phyloP scores from a whole-genome alignment of 2,113 vertebrate genomes.

The Saccopteryx leptura region DNA sequence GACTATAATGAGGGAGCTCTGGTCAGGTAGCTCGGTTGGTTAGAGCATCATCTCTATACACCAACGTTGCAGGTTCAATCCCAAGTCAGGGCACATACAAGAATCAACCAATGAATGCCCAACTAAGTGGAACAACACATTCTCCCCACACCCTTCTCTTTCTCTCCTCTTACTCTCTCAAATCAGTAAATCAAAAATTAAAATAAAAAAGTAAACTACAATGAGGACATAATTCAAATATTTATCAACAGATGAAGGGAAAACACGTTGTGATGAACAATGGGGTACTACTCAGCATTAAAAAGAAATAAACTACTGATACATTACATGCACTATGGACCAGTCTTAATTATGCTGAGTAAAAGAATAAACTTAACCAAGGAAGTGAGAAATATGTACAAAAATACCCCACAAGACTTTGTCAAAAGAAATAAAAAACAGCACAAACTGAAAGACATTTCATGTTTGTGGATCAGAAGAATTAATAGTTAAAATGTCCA shows the following conservation, averaged over 20 bases:
- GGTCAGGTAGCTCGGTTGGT: too few relatives aligned
- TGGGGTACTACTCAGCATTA: background rate
- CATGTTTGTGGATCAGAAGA: background rate
- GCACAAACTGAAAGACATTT: background rate
- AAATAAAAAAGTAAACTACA: background rate
- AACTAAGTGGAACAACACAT: too few relatives aligned
- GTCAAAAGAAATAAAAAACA: background rate
- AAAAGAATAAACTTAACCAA: conserved; percentile 18
- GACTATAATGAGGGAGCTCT: background rate
- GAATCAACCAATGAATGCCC: too few relatives aligned
- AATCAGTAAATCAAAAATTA: too few relatives aligned
- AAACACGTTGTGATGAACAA: background rate
- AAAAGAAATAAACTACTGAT: conserved; percentile 4
- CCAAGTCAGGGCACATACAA: too few relatives aligned
- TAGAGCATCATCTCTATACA: too few relatives aligned
- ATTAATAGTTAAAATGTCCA: background rate
- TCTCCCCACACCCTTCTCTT: too few relatives aligned
- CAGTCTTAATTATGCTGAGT: background rate
- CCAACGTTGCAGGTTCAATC: too few relatives aligned
- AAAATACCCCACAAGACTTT: background rate
- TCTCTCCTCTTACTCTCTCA: too few relatives aligned
- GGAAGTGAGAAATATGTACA: background rate
- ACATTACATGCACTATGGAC: background rate
- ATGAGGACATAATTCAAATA: background rate
- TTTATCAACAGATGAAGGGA: background rate